Base-by-base conservation (phyloP, 2,888 invertebrate genomes). In the Electrophaes corylata region DNA sequence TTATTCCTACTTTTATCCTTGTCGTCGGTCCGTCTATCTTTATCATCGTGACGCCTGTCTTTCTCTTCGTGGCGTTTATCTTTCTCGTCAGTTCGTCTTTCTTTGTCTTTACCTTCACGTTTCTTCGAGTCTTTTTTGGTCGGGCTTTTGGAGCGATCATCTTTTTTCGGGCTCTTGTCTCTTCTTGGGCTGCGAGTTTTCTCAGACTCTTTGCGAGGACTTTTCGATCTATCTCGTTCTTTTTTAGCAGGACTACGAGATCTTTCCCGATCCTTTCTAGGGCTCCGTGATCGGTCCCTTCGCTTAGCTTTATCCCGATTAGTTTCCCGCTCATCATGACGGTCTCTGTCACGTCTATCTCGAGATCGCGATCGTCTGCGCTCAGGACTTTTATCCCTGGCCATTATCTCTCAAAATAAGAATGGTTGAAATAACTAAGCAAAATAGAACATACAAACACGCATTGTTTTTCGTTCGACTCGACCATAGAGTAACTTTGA, bases 331-430 rank as follows among this genome's bases (percentile, higher is more conserved):
- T 91, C 90, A 41, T 91, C 90, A 61, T 85, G 72, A 11, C 90
- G 87, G 6, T 91, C 91, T 62, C 85, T 77, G 1, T 91, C 90
- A n/a, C 87, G 84, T 57, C 84, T 79, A 50, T 91, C 91, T 54
- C 87, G 78, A 11, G 90, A 89, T 6, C 89, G 84, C n/a, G 91
- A 90, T 41, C 91, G 80, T 16, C 88, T 81, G 26, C 88, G 80
- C 47, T 91, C 91, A 11, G 84, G 83, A 70, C 84, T 88, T 62
- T 88, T 82, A 51, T 91, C 91, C 45, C 91, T 71, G 31, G 72
- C 88, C 91, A 91, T 91, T 10, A 23, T 23, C n/a, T n/a, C 39
- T 31, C 16, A 31, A 18, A 26, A 41, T 14, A 18, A 12, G 4
- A 18, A 23, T 48, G 10, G 12, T 23, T n/a, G 11, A 6, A 33